Evolutionary conservation across 2,888 invertebrate species (phyloP), one percentile per base, ranked within the genome.

Genomic region (Acrobasis consociella): DNA sequence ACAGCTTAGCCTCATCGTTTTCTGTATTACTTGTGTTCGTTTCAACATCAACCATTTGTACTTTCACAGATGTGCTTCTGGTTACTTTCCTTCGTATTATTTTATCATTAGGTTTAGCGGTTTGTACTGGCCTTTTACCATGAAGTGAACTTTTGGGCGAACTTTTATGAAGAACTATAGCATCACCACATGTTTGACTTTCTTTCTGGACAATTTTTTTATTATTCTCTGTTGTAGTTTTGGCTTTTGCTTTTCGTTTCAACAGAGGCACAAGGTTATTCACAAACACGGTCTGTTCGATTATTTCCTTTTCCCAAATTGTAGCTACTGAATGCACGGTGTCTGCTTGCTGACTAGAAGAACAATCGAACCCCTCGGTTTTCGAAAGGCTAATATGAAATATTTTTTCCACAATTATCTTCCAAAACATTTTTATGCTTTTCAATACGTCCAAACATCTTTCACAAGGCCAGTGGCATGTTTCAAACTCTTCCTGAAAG

Each of bases 371-470:
- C 1, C 76, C 67, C 15, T 82, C 75, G 58, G 62, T 68, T 67
- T 81, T 85, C 0, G 78, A 68, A 39, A 83, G 55, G 49, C 76
- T 80, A 2, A 89, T 67, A 60, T 82, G 73, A 51, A 91, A 87
- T 66, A 91, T 72, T 78, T 84, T 91, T 60, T 89, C 86, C 15
- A 85, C 60, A 8, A 92, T 81, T 22, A 91, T 78, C 75, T 82
- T 89, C 91, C 91, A 92, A 73, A 91, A 85, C 82, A 91, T 82
- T 75, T 88, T 91, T 50, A 92, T 80, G 60, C 81, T 85, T 77
- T 89, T 91, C n/a, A 92, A 71, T 38, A 87, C 86, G 46, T 85
- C 87, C 59, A 91, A 74, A 62, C 90, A 91, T 72, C 76, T 77
- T 64, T 91, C 89, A 67, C 90, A 91, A 0, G 92, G 92, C 91